phyloP scores from a whole-genome alignment of 1,140 invertebrate genomes.

The Musca vetustissima region DNA sequence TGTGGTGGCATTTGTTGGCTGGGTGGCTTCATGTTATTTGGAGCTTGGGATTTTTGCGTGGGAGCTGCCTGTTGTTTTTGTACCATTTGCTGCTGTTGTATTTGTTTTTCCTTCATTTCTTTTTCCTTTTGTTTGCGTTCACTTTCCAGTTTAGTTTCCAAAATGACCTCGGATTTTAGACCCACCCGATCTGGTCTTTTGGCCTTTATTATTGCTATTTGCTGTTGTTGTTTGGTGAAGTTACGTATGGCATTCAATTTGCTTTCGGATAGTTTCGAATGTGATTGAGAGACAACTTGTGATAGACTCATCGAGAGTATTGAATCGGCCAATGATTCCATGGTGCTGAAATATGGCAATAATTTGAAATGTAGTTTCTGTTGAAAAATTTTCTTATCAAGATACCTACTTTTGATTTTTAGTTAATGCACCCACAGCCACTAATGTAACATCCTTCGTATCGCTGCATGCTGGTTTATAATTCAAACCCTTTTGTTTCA shows the following conservation, averaged over 20 bases:
- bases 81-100: slow-evolving; percentile 9
- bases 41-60: background rate
- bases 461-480: slow-evolving; percentile 22
- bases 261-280: slow-evolving; percentile 35
- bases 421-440: slow-evolving; percentile 34
- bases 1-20: background rate
- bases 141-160: slow-evolving; percentile 43
- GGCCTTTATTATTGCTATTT: slow-evolving; percentile 46
- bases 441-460: slow-evolving; percentile 24
- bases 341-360: slow-evolving; percentile 11
- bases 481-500: slow-evolving; percentile 43
- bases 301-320: slow-evolving; percentile 46
- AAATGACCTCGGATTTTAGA: slow-evolving; percentile 50
- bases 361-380: background rate
- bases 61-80: background rate
- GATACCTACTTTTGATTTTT: slow-evolving; percentile 33
- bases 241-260: slow-evolving; percentile 40
- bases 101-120: slow-evolving; percentile 18
- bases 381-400: background rate
- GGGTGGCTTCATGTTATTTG: background rate
- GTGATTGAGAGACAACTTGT: slow-evolving; percentile 38
- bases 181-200: slow-evolving; percentile 49
- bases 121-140: slow-evolving; percentile 30
- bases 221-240: slow-evolving; percentile 32
- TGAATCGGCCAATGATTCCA: slow-evolving; percentile 47